These are phyloP conservation scores for Mycteria americana DNA, from an alignment of 2,797 vertebrate genomes.

Conservation along the genomic window DNA sequence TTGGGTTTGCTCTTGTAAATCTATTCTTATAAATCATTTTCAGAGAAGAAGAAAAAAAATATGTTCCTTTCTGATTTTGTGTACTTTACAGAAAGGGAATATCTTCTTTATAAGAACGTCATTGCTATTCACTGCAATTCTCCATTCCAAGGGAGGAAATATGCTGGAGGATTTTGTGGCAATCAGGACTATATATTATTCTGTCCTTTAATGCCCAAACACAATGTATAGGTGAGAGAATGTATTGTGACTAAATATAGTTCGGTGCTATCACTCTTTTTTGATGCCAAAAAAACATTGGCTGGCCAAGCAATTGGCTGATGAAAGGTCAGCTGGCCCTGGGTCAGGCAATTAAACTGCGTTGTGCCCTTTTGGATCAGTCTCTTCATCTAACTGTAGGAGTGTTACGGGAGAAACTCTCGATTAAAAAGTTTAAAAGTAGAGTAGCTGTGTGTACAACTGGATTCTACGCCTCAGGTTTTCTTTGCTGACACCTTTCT, in stretches of 20 bases:
- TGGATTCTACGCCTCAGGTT: background rate
- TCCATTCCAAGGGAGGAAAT: background rate
- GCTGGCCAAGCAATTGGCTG: background rate
- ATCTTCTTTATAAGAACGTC: background rate
- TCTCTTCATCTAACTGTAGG: background rate
- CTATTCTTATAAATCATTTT: slow-evolving; percentile 40
- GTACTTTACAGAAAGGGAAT: background rate
- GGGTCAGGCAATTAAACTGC: background rate
- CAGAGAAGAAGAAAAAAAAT: background rate
- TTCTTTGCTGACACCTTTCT: background rate
- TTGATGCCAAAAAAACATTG: background rate
- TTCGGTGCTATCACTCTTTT: background rate
- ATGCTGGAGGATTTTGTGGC: background rate
- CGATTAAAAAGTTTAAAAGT: background rate
- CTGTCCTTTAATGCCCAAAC: background rate
- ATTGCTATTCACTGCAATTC: background rate
- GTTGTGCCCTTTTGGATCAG: background rate
- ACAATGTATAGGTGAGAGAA: background rate
- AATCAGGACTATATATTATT: background rate
- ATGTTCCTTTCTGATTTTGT: background rate
- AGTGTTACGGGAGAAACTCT: background rate
- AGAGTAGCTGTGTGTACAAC: background rate
- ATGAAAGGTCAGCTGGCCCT: background rate
- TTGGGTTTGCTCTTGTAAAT: slow-evolving; percentile 25
- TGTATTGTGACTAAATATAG: background rate